Evolutionary conservation across 1,140 invertebrate species (phyloP).

Genomic region (Calosoma granatense): DNA sequence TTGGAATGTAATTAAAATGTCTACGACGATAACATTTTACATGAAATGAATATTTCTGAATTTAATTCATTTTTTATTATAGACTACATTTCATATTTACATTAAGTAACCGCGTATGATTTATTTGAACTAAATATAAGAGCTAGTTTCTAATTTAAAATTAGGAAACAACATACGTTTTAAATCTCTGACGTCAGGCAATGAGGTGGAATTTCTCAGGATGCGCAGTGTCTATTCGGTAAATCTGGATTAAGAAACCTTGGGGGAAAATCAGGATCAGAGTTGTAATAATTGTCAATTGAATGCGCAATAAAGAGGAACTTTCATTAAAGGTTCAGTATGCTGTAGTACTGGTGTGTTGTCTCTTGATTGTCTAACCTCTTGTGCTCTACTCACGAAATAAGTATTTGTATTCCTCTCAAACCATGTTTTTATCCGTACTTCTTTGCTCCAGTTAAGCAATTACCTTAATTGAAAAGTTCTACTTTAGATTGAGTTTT

Average conservation of each 20-base stretch:
- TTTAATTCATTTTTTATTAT: too few species aligned
- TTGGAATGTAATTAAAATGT: too few species aligned
- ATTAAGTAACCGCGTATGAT: too few species aligned
- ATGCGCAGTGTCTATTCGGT: too few species aligned
- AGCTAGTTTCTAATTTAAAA: too few species aligned
- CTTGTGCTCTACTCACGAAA: background rate
- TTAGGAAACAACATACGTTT: too few species aligned
- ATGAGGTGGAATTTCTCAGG: background rate
- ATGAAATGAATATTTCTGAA: too few species aligned
- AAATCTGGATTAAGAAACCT: too few species aligned
- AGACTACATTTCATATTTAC: too few species aligned
- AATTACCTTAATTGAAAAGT: conserved; percentile 7
- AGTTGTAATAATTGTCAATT: conserved; percentile 6
- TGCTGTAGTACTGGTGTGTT: background rate
- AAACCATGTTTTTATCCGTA: background rate
- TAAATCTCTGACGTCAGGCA: background rate
- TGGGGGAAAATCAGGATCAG: background rate
- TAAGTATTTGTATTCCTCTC: conserved; percentile 4
- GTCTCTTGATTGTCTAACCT: background rate
- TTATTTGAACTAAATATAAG: too few species aligned
- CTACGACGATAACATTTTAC: too few species aligned
- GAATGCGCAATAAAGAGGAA: background rate
- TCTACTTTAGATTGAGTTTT: background rate
- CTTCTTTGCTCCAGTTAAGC: background rate
- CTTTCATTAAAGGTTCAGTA: conserved; percentile 4